phyloP scores from a whole-genome alignment of 2,888 invertebrate genomes.

The Byasa hedistus region DNA sequence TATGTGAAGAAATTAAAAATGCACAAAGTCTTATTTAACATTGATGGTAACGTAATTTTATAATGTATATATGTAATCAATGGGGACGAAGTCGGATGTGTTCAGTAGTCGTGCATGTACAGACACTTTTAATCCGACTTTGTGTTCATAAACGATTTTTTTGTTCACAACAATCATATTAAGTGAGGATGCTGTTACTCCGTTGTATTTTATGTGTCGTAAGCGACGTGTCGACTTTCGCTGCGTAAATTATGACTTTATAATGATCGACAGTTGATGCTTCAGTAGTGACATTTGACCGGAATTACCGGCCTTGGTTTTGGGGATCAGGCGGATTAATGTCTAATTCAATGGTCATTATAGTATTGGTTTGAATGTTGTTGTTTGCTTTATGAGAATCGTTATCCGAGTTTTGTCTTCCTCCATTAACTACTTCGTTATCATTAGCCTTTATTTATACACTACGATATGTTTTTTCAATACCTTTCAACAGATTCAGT shows the following conservation, averaged over 20 bases:
- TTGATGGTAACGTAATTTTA: no score
- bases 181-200: conserved; percentile 17
- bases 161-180: conserved; percentile 19
- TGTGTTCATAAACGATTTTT: conserved; percentile 10
- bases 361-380: neutral
- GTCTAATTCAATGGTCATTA: neutral
- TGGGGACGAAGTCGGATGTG: neutral
- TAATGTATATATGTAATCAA: neutral
- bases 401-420: neutral
- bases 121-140: conserved; percentile 9
- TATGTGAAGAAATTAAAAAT: no score
- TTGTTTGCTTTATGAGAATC: neutral
- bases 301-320: neutral
- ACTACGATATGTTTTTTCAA: no score
- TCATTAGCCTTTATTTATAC: no score
- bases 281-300: conserved; percentile 23
- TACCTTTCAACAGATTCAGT: no score
- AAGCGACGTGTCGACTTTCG: conserved; percentile 16
- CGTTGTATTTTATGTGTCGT: conserved; percentile 11
- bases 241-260: conserved; percentile 28
- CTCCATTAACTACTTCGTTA: neutral
- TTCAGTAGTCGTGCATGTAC: neutral
- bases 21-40: no score
- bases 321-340: neutral
- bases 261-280: conserved; percentile 17